These are phyloP conservation scores for Hephaestus fuliginosus DNA, from an alignment of 2,797 vertebrate species.

Conservation along the genomic window DNA sequence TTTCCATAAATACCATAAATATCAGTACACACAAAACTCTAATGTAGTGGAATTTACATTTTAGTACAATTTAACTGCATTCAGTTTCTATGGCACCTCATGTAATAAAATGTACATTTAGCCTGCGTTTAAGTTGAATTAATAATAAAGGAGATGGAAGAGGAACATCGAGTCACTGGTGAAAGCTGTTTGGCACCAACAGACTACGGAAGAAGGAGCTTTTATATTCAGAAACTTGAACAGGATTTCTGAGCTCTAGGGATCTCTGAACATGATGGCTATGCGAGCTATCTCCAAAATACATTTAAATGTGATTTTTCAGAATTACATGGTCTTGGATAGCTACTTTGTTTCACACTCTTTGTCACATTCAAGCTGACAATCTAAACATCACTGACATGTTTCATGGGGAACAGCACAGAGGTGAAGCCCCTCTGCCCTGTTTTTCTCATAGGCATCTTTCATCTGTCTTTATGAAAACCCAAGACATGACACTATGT, in stretches of 20 bases:
- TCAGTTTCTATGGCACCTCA: conserved; percentile 29
- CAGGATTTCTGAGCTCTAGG: neutral
- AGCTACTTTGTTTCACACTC: neutral
- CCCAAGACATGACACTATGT: neutral
- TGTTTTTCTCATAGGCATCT: neutral
- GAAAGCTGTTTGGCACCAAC: conserved; percentile 9
- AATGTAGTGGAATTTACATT: conserved; percentile 66
- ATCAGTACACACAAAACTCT: conserved; percentile 48
- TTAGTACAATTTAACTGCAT: conserved; percentile 32
- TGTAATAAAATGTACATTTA: neutral
- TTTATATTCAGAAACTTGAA: neutral
- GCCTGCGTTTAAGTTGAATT: neutral
- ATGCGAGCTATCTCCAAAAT: too few relatives aligned
- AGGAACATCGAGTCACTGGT: neutral
- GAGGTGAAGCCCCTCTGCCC: too few relatives aligned
- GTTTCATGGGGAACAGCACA: neutral
- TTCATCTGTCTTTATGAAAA: neutral
- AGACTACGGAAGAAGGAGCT: neutral
- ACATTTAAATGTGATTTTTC: conserved; percentile 3
- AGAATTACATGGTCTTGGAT: neutral
- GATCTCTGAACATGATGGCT: neutral
- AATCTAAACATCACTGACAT: conserved; percentile 10
- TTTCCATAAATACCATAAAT: conserved; percentile 72
- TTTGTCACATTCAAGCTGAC: conserved; percentile 5
- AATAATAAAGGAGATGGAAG: neutral